phyloP scores from a whole-genome alignment of 2,113 vertebrate species.

The Peucedramus taeniatus region DNA sequence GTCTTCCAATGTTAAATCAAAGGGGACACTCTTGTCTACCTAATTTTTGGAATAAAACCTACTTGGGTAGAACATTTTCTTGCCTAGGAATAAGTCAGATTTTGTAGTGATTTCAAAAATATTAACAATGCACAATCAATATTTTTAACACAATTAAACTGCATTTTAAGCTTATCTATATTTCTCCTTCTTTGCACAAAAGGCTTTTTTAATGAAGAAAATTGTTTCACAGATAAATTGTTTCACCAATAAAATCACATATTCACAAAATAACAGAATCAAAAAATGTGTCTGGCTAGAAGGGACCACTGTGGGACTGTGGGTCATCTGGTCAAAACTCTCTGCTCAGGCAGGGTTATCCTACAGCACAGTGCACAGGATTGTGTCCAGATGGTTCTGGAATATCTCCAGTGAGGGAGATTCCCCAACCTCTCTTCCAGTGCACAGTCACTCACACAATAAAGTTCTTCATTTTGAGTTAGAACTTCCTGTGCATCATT shows the following conservation, averaged over 20 bases:
- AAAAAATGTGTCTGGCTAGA: background rate
- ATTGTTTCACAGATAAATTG: accelerated
- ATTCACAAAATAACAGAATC: background rate
- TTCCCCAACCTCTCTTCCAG: accelerated
- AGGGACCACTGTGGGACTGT: accelerated
- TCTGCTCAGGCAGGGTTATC: background rate
- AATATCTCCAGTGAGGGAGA: background rate
- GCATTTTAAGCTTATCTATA: background rate
- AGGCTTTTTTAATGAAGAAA: background rate
- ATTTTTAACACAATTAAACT: background rate
- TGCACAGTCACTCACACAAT: background rate
- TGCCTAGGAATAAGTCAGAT: background rate
- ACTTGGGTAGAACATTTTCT: background rate
- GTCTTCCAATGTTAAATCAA: background rate
- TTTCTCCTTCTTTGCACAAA: background rate
- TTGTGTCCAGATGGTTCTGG: background rate
- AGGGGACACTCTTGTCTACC: background rate
- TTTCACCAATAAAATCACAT: background rate
- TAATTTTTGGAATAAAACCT: background rate
- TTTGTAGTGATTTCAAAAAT: background rate
- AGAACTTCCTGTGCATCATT: background rate
- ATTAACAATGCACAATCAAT: background rate
- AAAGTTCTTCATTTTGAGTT: background rate
- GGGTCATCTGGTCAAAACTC: background rate
- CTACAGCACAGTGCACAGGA: background rate